Evolutionary conservation across 2,888 invertebrate species (phyloP).

Genomic region (Synergus umbraculus): DNA sequence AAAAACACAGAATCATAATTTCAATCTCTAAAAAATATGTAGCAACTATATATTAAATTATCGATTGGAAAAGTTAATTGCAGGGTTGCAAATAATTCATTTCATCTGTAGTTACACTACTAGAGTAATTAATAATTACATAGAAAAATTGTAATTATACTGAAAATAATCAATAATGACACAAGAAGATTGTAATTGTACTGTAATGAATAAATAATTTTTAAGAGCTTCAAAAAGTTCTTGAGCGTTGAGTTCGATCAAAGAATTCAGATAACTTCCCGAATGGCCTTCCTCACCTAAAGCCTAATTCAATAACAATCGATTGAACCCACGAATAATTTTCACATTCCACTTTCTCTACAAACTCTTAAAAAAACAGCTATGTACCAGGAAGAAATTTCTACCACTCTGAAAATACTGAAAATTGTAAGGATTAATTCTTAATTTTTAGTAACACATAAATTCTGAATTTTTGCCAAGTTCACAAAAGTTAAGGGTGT

Average conservation of each 20-base stretch:
- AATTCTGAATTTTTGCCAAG: not conserved
- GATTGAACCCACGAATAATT: not conserved
- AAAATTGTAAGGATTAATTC: not conserved
- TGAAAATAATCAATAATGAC: too few species aligned
- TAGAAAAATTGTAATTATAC: too few species aligned
- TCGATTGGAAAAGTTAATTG: not conserved
- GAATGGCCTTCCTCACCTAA: too few species aligned
- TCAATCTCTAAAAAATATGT: too few species aligned
- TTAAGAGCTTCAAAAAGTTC: not conserved
- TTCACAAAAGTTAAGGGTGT: not conserved
- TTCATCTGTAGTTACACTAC: too few species aligned
- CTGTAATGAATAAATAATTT: not conserved
- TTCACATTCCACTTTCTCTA: not conserved
- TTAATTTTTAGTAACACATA: not conserved
- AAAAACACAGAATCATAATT: not conserved
- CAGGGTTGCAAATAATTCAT: too few species aligned
- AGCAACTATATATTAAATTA: not conserved
- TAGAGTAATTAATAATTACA: too few species aligned
- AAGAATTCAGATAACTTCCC: not conserved
- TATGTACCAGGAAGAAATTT: not conserved
- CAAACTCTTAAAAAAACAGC: not conserved
- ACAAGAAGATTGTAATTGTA: too few species aligned
- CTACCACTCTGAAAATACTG: not conserved
- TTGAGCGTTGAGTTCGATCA: too few species aligned
- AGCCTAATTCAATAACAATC: not conserved